A percentile compares a stretch with the other conserved stretches of the same genome.
Evolutionary conservation across 2,888 invertebrate genomes (phyloP).

Genomic region (Oithona nana): DNA sequence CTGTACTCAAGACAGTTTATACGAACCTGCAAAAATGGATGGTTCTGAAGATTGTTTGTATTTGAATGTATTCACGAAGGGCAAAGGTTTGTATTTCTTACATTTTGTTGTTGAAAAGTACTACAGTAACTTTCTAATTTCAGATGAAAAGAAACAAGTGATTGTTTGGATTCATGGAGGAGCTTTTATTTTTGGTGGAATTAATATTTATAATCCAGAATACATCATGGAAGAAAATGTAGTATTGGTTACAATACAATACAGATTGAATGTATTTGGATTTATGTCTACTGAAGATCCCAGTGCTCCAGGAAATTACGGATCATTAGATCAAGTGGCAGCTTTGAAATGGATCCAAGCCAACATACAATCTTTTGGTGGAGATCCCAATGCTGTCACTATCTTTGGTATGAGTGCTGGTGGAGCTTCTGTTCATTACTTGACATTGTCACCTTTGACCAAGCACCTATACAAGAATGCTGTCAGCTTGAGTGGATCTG

Average conservation of each 20-base stretch:
- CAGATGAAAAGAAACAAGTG: conserved; percentile 1
- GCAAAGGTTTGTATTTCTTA: not conserved
- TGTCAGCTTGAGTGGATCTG: not conserved
- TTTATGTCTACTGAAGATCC: not conserved
- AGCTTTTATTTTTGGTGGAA: conserved; percentile 10
- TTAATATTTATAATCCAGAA: not conserved
- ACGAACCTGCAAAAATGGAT: not conserved
- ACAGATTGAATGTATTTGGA: not conserved
- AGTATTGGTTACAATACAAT: not conserved
- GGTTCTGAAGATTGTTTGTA: conserved; percentile 1
- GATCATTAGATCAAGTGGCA: not conserved
- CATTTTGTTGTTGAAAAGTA: too few species aligned
- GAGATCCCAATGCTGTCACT: not conserved
- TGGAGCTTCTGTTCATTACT: conserved; percentile 3
- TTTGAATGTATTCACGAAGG: not conserved
- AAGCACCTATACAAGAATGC: not conserved
- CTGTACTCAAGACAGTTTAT: not conserved
- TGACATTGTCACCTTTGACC: not conserved
- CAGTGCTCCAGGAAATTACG: not conserved
- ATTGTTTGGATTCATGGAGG: conserved; percentile 7
- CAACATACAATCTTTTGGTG: not conserved
- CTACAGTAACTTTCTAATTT: too few species aligned
- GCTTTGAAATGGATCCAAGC: not conserved
- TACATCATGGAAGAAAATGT: conserved; percentile 3
- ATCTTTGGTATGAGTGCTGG: conserved; percentile 3